These are phyloP conservation scores for Antigone vipio DNA, from an alignment of 2,113 vertebrate species.

Conservation along the genomic window DNA sequence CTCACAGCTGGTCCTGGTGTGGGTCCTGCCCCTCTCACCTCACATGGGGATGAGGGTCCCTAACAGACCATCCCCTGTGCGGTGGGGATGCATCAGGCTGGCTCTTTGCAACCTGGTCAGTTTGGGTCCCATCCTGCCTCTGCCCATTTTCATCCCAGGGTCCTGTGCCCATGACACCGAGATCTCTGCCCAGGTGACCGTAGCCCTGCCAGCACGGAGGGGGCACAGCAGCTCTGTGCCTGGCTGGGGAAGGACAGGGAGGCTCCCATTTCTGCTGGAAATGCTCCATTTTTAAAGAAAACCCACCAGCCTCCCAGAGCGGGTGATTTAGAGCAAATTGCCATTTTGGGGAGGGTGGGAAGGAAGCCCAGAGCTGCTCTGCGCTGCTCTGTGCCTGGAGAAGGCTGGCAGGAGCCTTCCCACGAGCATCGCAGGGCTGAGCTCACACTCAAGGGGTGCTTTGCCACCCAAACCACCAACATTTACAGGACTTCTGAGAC, in stretches of 20 bases:
- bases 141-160: neutral
- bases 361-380: neutral
- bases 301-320: neutral
- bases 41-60: neutral
- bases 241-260: neutral
- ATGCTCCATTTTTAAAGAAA: neutral
- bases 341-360: neutral
- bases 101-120: fast-evolving
- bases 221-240: neutral
- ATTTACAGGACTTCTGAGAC: neutral
- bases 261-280: neutral
- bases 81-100: neutral
- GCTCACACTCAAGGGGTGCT: neutral
- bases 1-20: neutral
- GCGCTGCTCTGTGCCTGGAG: neutral
- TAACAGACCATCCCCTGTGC: neutral
- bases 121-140: neutral
- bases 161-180: neutral
- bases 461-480: neutral
- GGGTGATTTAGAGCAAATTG: neutral
- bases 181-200: neutral
- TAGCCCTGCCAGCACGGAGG: neutral
- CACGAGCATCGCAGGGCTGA: neutral
- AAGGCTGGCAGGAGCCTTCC: neutral
- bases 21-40: neutral